Evolutionary conservation across 92 coral and sea anemone genomes (phyloP).

Genomic region (Phenganax marumi): DNA sequence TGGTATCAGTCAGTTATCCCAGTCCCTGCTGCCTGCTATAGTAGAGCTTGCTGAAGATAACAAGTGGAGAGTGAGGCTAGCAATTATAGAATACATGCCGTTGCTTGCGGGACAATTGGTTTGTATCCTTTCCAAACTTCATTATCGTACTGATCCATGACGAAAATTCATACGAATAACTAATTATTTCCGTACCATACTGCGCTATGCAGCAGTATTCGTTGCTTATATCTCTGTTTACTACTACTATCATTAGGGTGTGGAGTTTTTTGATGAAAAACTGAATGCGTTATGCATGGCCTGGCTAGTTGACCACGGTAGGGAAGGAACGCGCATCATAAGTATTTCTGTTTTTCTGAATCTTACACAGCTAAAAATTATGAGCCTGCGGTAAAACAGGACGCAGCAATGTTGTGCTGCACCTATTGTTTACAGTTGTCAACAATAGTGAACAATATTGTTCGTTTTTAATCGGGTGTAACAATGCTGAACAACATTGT

Average conservation of each 20-base stretch:
- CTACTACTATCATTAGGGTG: conserved; percentile 64
- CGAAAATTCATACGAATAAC: too few species aligned
- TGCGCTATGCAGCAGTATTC: background rate
- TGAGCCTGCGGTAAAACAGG: too few species aligned
- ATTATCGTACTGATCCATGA: too few species aligned
- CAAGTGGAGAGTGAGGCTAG: conserved; percentile 97
- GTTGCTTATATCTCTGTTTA: background rate
- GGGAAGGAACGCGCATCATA: background rate
- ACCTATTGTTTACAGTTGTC: too few species aligned
- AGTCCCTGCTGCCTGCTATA: conserved; percentile 95
- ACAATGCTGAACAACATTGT: too few species aligned
- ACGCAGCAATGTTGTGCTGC: too few species aligned
- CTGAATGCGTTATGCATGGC: conserved; percentile 96
- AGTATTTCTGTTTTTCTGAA: background rate
- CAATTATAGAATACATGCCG: conserved; percentile 98
- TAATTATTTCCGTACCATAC: background rate
- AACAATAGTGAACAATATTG: too few species aligned
- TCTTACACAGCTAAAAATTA: too few species aligned
- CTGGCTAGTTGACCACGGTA: conserved; percentile 98
- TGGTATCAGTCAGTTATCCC: conserved; percentile 92
- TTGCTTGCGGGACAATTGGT: conserved; percentile 96
- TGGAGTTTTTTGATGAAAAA: conserved; percentile 96
- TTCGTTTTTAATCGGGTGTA: too few species aligned
- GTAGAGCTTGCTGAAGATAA: conserved; percentile 97
- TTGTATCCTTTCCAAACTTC: background rate